Evolutionary conservation across 2,797 vertebrate genomes (phyloP), one percentile per base, ranked within the genome.

Genomic region (Eurystomus glaucurus): DNA sequence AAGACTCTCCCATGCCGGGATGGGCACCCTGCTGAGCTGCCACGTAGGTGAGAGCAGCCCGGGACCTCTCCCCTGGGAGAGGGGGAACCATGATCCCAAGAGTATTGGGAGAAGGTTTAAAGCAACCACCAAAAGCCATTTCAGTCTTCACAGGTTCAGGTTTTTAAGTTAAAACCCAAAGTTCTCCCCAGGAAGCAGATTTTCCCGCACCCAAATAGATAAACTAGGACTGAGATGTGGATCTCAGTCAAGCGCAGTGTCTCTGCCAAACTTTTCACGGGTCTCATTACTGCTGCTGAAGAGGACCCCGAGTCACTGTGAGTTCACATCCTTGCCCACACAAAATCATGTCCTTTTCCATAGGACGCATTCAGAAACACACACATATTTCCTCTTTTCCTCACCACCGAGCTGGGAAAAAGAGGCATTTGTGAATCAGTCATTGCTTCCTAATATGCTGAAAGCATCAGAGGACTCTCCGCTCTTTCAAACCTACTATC

Each of bases 391-490:
- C 62, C 46, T 79, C 37, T 66, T 88, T 57, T 85, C 60, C 48
- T 80, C 66, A 70, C 43, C 22, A 52, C 54, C 55, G 52, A 85
- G 48, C 14, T 28, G 28, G 46, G 31, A 7, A 46, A 48, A 46
- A 48, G 11, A 54, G 14, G 10, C 16, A n/a, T 92, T 90, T 87
- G 37, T 81, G 60, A 82, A 39, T 45, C 50, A n/a, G 31, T 25
- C 23, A 45, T 52, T 69, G 50, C 85, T 92, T 87, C 84, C 80
- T 46, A 65, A 57, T 28, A 22, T 14, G 37, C 79, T 86, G 70
- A 78, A 95, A 93, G 52, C 85, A 77, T 70, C 74, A 85, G 88
- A 95, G 77, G 16, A 57, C 92, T 83, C 90, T 26, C 61, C 82
- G 83, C 77, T 88, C 74, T 41, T 84, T 86, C 81, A 86, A 93